Evolutionary conservation across 2,888 invertebrate genomes (phyloP).

Genomic region (Eretmocerus hayati): DNA sequence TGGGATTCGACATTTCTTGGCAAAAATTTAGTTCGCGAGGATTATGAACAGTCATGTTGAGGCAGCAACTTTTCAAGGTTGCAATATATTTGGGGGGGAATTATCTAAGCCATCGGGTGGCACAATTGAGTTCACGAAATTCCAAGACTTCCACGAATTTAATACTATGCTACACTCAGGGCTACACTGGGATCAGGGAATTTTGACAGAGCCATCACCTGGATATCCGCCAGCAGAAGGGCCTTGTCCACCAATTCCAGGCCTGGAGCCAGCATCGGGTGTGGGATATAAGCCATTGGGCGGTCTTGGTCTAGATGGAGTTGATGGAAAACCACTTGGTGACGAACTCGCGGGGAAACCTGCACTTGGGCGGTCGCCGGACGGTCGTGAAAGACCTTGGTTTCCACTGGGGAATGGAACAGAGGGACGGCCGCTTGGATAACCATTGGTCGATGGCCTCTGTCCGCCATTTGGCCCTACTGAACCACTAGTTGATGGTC

Average conservation of each 20-base stretch:
- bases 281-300: conserved; percentile 16
- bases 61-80: too few species aligned
- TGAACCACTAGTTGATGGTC: conserved; percentile 28
- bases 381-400: conserved; percentile 22
- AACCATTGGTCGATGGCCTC: conserved; percentile 34
- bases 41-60: too few species aligned
- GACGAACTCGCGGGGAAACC: conserved; percentile 18
- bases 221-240: conserved; percentile 27
- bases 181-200: too few species aligned
- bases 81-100: too few species aligned
- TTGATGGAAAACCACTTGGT: conserved; percentile 25
- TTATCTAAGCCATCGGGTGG: too few species aligned
- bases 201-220: too few species aligned
- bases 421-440: conserved; percentile 30
- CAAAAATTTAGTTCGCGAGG: too few species aligned
- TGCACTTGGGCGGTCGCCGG: conserved; percentile 19
- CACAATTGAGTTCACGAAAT: too few species aligned
- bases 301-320: conserved; percentile 26
- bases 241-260: conserved; percentile 26
- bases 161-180: too few species aligned
- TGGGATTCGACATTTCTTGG: too few species aligned
- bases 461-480: conserved; percentile 32
- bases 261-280: conserved; percentile 10
- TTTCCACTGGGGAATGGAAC: conserved; percentile 28
- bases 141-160: too few species aligned